phyloP scores from a whole-genome alignment of 2,113 vertebrate genomes.

The Coptodon bakossiorum region DNA sequence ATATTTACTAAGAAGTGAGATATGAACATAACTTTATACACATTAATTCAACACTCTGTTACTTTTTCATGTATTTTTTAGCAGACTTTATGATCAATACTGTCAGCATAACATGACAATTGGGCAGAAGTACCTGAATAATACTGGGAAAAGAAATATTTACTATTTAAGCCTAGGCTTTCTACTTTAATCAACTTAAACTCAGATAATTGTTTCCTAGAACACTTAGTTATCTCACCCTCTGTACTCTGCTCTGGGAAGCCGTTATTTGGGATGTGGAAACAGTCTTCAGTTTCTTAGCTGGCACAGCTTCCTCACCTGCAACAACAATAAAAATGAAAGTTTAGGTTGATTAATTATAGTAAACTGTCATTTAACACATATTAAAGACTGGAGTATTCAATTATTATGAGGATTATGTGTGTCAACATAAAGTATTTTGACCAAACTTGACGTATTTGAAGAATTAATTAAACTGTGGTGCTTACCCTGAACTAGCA shows the following conservation, averaged over 20 bases:
- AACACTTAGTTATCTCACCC: conserved; percentile 61
- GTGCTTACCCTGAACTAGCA: conserved; percentile 86
- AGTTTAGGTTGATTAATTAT: background rate
- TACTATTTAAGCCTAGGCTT: background rate
- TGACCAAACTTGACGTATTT: background rate
- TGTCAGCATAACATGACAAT: background rate
- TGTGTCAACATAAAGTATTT: accelerated
- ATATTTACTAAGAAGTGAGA: background rate
- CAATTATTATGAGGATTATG: background rate
- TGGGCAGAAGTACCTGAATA: background rate
- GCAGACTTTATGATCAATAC: background rate
- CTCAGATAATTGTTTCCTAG: background rate
- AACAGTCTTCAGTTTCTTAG: conserved; percentile 94
- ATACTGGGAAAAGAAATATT: background rate
- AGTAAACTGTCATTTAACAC: background rate
- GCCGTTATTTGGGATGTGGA: conserved; percentile 83
- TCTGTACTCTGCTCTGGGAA: conserved; percentile 86
- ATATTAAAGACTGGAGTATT: background rate
- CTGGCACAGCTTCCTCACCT: conserved; percentile 91
- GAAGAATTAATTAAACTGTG: background rate
- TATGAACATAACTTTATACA: background rate
- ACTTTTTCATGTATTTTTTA: background rate
- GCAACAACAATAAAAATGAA: background rate
- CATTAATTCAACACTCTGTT: background rate
- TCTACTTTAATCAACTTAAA: background rate